phyloP scores from a whole-genome alignment of 23 tunicate genomes.

The Trididemnum nubilum region DNA sequence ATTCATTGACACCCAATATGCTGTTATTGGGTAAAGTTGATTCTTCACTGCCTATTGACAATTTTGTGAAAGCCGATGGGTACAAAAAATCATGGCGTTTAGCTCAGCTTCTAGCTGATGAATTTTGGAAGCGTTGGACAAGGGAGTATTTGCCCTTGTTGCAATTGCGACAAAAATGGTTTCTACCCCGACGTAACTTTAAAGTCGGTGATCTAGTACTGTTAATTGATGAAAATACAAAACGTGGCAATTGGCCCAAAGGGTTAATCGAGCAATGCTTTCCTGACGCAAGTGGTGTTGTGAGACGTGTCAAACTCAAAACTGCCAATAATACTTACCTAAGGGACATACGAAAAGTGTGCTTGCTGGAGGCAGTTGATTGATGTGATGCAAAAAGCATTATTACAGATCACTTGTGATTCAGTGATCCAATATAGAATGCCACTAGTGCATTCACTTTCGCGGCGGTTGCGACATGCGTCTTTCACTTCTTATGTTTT shows the following conservation, averaged over 20 bases:
- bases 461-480: background rate
- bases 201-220: slow-evolving; percentile 29
- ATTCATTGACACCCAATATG: slow-evolving; percentile 11
- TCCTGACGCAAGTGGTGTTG: slow-evolving; percentile 20
- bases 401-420: background rate
- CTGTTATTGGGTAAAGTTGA: slow-evolving; percentile 11
- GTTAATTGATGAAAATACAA: slow-evolving; percentile 14
- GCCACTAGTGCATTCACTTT: background rate
- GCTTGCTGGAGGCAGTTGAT: slow-evolving; percentile 2
- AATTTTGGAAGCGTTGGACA: slow-evolving; percentile 30
- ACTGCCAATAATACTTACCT: background rate
- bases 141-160: slow-evolving; percentile 21
- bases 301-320: slow-evolving; percentile 13
- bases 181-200: slow-evolving; percentile 15
- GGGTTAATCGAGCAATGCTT: slow-evolving; percentile 7
- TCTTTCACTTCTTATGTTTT: no score
- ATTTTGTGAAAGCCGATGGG: slow-evolving; percentile 38
- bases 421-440: background rate
- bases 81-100: slow-evolving; percentile 19
- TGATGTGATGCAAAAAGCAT: background rate
- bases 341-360: slow-evolving; percentile 22
- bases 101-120: background rate
- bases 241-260: slow-evolving; percentile 43
- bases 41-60: slow-evolving; percentile 23
- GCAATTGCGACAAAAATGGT: slow-evolving; percentile 39